Evolutionary conservation across 2,113 vertebrate species (phyloP).

Genomic region (Nyctereutes procyonoides): DNA sequence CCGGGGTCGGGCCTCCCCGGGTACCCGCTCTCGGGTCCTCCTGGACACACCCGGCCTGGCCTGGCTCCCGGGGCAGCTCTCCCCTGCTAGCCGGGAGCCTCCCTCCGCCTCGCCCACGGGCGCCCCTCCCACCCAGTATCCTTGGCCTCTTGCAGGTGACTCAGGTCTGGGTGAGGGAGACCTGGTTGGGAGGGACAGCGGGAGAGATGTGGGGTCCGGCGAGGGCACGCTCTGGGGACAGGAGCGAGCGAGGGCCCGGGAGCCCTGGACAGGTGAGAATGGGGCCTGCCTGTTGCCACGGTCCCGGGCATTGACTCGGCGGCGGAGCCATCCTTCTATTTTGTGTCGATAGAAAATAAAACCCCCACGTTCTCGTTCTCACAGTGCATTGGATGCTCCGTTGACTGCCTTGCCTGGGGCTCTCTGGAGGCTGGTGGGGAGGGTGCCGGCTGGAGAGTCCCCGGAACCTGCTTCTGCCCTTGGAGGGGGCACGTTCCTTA

Average conservation of each 20-base stretch:
- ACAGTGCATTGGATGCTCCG: background rate
- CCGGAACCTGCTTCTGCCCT: background rate
- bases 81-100: background rate
- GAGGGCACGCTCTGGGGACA: background rate
- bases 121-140: background rate
- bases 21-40: background rate
- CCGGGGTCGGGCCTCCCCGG: no score
- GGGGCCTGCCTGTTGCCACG: background rate
- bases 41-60: background rate
- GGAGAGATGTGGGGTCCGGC: background rate
- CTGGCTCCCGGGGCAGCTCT: background rate
- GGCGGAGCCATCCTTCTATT: background rate
- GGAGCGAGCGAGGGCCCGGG: background rate
- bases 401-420: background rate
- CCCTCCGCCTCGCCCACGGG: background rate
- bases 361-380: background rate
- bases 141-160: background rate
- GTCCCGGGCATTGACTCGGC: background rate
- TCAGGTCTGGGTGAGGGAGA: background rate
- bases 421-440: background rate
- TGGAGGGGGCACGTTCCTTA: background rate
- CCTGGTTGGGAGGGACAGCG: background rate
- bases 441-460: background rate
- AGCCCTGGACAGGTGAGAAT: background rate
- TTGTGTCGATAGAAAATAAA: background rate